These are phyloP conservation scores for Philaethria dido DNA, from an alignment of 2,888 invertebrate species.

Conservation along the genomic window DNA sequence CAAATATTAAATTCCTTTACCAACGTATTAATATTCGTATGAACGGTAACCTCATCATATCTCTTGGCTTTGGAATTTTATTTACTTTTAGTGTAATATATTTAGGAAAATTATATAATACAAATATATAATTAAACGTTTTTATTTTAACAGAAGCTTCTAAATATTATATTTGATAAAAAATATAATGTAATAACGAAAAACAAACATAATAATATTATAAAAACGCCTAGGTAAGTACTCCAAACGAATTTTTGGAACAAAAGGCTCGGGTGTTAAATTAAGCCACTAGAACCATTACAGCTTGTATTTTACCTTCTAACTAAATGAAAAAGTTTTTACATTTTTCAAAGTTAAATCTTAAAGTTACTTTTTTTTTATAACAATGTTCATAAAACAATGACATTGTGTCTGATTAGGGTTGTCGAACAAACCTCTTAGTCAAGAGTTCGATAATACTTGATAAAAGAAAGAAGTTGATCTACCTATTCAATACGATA, in stretches of 20 bases:
- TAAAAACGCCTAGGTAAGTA: conserved; percentile 7
- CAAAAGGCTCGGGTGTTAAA: conserved; percentile 11
- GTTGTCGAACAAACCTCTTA: background rate
- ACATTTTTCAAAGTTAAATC: background rate
- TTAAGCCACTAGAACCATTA: conserved; percentile 11
- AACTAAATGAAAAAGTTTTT: conserved; percentile 14
- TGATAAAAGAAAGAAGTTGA: no score
- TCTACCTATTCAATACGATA: no score
- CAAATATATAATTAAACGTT: no score
- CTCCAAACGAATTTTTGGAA: conserved; percentile 4
- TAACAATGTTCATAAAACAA: background rate
- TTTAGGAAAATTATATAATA: no score
- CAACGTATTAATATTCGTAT: conserved; percentile 68
- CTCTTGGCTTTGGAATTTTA: conserved; percentile 1
- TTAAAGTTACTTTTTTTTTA: background rate
- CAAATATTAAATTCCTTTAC: conserved; percentile 72
- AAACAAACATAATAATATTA: conserved; percentile 1
- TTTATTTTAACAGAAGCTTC: no score
- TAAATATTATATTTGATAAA: no score
- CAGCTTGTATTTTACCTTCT: conserved; percentile 3
- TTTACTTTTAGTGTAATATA: no score
- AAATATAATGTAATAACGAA: background rate
- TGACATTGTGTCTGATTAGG: background rate
- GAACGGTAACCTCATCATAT: conserved; percentile 42
- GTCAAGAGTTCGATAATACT: background rate